A percentile compares a stretch with the other conserved stretches of the same genome.
Evolutionary conservation across 2,888 invertebrate genomes (phyloP).

Genomic region (Kryphioiulus occultus): DNA sequence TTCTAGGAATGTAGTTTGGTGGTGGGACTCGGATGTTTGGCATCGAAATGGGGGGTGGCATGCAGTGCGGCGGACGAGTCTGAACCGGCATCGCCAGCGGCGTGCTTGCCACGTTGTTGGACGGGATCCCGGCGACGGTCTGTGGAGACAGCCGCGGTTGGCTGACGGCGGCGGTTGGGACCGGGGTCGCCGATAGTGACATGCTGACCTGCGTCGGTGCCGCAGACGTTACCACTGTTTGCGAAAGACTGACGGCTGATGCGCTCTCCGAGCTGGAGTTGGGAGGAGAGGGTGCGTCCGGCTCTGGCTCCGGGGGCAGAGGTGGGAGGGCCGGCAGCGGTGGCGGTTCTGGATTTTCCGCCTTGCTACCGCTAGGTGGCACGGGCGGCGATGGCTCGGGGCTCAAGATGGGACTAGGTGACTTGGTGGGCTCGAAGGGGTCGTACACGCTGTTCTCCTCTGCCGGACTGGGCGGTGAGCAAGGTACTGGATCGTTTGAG

Average conservation of each 20-base stretch:
- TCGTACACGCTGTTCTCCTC: constrained; percentile 72
- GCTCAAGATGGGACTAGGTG: constrained; percentile 67
- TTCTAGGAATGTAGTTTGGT: constrained; percentile 56
- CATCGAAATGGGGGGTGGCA: constrained; percentile 49
- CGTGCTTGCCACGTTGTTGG: neutral
- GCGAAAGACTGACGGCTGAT: neutral
- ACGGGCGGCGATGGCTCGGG: constrained; percentile 57
- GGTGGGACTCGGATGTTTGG: constrained; percentile 57
- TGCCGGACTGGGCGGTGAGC: constrained; percentile 55
- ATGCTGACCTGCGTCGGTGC: constrained; percentile 53
- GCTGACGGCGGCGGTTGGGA: neutral
- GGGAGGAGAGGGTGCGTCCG: constrained; percentile 52
- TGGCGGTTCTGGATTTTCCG: constrained; percentile 55
- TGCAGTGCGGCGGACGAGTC: constrained; percentile 55
- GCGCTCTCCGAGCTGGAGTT: neutral
- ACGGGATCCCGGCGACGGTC: constrained; percentile 41
- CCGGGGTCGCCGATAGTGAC: constrained; percentile 54
- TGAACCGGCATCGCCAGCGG: constrained; percentile 52
- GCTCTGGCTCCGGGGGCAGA: constrained; percentile 56
- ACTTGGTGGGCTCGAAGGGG: constrained; percentile 90
- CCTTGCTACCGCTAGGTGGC: constrained; percentile 51
- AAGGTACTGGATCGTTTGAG: constrained; percentile 49
- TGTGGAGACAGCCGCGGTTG: constrained; percentile 47
- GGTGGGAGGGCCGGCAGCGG: constrained; percentile 55
- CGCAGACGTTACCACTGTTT: constrained; percentile 22